Percentiles rank a stretch among this genome's conserved stretches.
Evolutionary conservation across 2,888 invertebrate species (phyloP).

Genomic region (Thera britannica): DNA sequence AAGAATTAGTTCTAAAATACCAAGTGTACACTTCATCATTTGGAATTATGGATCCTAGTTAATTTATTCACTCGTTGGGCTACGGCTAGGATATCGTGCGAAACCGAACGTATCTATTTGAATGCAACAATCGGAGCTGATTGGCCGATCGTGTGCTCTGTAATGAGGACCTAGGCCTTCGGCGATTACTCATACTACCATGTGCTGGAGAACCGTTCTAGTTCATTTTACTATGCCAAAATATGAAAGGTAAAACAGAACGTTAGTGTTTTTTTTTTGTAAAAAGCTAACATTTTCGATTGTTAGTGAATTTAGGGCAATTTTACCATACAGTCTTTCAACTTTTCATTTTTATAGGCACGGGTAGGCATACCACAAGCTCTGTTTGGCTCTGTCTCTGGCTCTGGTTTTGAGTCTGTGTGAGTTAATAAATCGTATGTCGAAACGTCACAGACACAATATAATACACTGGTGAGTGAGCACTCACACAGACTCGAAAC

Average conservation of each 20-base stretch:
- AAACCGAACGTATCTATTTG: slow-evolving; percentile 70
- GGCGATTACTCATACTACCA: slow-evolving; percentile 61
- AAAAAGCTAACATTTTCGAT: too few relatives aligned
- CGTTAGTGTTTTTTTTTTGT: too few relatives aligned
- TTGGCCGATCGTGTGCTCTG: slow-evolving; percentile 68
- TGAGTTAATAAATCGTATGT: too few relatives aligned
- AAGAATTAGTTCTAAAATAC: slow-evolving; percentile 6
- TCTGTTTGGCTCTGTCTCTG: too few relatives aligned
- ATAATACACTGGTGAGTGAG: too few relatives aligned
- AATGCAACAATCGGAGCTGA: slow-evolving; percentile 71
- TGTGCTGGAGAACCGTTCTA: slow-evolving; percentile 39
- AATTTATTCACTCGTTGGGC: slow-evolving; percentile 34
- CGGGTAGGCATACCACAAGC: too few relatives aligned
- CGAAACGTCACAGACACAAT: too few relatives aligned
- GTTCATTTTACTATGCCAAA: background rate
- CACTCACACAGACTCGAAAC: too few relatives aligned
- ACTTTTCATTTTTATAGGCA: background rate
- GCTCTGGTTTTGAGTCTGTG: too few relatives aligned
- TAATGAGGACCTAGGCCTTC: slow-evolving; percentile 65
- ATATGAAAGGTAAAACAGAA: slow-evolving; percentile 3
- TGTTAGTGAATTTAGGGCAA: too few relatives aligned
- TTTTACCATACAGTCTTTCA: background rate
- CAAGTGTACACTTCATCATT: slow-evolving; percentile 16
- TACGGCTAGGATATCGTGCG: slow-evolving; percentile 53
- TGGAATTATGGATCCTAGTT: slow-evolving; percentile 23